Base-by-base conservation (phyloP, 2,888 invertebrate genomes). In the Drosophila emarginata region DNA sequence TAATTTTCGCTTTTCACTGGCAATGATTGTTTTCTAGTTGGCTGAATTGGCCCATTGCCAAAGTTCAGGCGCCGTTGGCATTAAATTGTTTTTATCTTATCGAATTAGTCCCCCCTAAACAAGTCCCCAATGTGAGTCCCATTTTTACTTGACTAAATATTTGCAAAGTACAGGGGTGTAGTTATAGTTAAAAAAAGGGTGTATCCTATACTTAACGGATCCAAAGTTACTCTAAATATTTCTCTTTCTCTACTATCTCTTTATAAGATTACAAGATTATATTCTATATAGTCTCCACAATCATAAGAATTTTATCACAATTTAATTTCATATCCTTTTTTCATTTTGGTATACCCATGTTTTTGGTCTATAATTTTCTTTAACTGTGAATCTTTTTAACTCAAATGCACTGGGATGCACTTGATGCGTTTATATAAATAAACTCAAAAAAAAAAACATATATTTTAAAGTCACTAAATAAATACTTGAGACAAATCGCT, bases 81-180 rank as follows among this genome's bases (percentile, higher is more conserved):
- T 54, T 76, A 65, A 62, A 57, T 68, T 78, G 54, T 78, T 60
- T 81, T 84, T 85, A 84, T 84, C 83, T 85, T 87, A 87, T 84
- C 83, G 80, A 61, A 69, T 56, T 60, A 28, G 69, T 37, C 61
- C 62, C 69, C 79, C 56, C n/a, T 57, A 21, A 50, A 36, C 3
- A 58, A 32, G 15, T 4, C 32, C 58, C 18, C 58, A 67, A 68
- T 60, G 56, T 28, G 59, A 21, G 15, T 50, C n/a, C 14, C 37
- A 59, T 32, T 66, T 64, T 57, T 66, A 68, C 66, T 68, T 78
- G 68, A 66, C 76, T 80, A 77, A 73, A 79, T 74, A 72, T 76
- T 78, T 80, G 67, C 64, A 21, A 60, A 53, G 15, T 32, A 14
- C 54, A 54, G 54, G 45, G 56, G 37, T 32, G 6, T 32, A 36